Percentiles rank a stretch among this genome's conserved stretches.
Conservation (phyloP, 1,140 invertebrate species). For the Brachionus asplanchnoidis region DNA sequence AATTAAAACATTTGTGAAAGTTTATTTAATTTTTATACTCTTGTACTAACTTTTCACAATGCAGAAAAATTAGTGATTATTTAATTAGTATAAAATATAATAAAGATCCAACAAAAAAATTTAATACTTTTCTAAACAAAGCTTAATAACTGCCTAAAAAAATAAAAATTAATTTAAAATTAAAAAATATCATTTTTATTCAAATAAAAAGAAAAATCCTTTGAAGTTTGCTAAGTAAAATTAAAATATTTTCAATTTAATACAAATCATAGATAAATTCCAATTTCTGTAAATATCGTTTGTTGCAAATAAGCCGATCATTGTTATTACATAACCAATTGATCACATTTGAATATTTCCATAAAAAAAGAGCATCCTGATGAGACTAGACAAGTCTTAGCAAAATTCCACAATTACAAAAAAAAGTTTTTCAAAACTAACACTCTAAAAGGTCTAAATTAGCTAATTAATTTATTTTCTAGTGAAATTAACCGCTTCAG, state of each 20-base stretch:
- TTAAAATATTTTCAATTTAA: background rate
- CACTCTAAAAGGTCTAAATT: background rate
- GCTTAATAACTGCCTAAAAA: too few species aligned
- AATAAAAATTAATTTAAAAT: too few species aligned
- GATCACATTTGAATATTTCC: background rate
- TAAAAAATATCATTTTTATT: too few species aligned
- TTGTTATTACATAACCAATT: background rate
- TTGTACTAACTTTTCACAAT: too few species aligned
- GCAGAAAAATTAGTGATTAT: too few species aligned
- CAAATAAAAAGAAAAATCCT: background rate
- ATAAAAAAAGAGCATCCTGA: background rate
- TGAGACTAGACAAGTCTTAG: background rate
- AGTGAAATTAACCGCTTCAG: background rate
- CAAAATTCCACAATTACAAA: background rate
- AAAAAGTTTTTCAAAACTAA: background rate
- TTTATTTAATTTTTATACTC: too few species aligned
- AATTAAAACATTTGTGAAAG: too few species aligned
- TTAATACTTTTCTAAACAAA: too few species aligned
- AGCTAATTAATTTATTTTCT: slow-evolving; percentile 11
- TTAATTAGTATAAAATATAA: too few species aligned
- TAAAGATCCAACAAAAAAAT: too few species aligned
- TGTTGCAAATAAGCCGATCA: background rate
- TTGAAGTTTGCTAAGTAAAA: background rate
- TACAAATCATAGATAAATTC: background rate
- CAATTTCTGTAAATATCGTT: background rate